A percentile compares a stretch with the other conserved stretches of the same genome.
Conservation (phyloP, 2,797 vertebrate genomes). For the Schizothorax lantsangensis region DNA sequence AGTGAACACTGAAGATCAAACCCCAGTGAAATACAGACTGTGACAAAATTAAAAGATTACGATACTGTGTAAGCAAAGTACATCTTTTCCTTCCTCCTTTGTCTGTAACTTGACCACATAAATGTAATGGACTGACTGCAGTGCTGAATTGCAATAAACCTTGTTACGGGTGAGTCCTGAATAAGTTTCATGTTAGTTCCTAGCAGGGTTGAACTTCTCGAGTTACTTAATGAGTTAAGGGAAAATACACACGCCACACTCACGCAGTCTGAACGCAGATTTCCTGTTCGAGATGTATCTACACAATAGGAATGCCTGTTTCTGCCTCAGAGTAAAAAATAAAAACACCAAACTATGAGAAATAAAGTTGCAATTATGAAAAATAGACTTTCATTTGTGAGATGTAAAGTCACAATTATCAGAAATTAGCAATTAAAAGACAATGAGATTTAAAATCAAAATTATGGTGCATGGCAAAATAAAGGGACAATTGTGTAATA, state of each 20-base stretch:
- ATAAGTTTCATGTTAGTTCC: conserved; percentile 8
- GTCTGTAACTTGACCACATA: conserved; percentile 17
- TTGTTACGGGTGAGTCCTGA: neutral
- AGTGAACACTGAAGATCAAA: neutral
- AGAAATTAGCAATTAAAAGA: neutral
- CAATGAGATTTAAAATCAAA: neutral
- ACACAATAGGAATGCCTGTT: neutral
- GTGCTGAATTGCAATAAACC: conserved; percentile 16
- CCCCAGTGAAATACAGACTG: neutral
- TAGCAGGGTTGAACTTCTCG: conserved; percentile 5
- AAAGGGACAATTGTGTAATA: neutral
- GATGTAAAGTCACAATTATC: neutral
- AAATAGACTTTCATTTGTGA: neutral
- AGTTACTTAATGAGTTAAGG: conserved; percentile 1
- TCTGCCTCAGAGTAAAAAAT: conserved; percentile 10
- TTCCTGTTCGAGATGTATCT: neutral
- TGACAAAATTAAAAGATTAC: neutral
- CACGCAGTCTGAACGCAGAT: neutral
- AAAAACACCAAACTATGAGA: neutral
- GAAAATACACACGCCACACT: neutral
- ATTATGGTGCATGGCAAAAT: neutral
- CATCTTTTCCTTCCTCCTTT: neutral
- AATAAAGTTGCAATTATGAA: neutral
- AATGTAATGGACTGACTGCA: conserved; percentile 8
- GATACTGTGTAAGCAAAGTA: neutral